Percentiles rank a stretch among this genome's conserved stretches.
Conservation (phyloP, 2,113 vertebrate genomes). For the Illadopsis cleaveri region DNA sequence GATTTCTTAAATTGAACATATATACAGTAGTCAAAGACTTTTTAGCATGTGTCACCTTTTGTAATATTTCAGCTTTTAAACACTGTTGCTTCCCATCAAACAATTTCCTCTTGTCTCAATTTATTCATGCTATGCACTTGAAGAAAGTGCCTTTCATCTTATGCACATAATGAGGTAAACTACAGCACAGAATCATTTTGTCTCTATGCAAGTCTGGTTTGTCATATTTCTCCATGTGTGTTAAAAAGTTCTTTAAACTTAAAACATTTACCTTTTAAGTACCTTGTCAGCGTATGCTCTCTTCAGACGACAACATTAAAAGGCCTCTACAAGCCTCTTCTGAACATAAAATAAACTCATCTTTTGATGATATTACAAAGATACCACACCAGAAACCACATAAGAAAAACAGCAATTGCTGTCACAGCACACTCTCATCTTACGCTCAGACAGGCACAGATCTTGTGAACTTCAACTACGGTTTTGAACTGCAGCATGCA, state of each 20-base stretch:
- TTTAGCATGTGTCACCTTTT: neutral
- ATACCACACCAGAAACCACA: neutral
- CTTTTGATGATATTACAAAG: neutral
- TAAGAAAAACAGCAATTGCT: neutral
- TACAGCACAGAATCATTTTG: neutral
- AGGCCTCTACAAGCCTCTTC: neutral
- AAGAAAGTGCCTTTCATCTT: slow-evolving; percentile 1
- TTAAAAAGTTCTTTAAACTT: neutral
- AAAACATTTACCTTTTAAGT: neutral
- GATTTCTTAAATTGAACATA: neutral
- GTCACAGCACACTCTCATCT: neutral
- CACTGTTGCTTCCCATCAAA: neutral
- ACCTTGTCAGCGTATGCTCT: neutral
- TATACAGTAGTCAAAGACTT: neutral
- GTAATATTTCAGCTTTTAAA: neutral
- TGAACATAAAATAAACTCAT: neutral
- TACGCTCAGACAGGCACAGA: neutral
- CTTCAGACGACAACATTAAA: neutral
- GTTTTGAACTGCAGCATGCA: neutral
- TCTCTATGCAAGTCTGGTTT: neutral
- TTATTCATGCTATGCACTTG: neutral
- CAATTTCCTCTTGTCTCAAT: neutral
- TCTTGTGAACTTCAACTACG: neutral
- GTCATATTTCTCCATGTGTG: neutral
- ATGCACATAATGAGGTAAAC: slow-evolving; percentile 2